phyloP scores from a whole-genome alignment of 2,888 invertebrate genomes.

The Andrena chrysosceles region DNA sequence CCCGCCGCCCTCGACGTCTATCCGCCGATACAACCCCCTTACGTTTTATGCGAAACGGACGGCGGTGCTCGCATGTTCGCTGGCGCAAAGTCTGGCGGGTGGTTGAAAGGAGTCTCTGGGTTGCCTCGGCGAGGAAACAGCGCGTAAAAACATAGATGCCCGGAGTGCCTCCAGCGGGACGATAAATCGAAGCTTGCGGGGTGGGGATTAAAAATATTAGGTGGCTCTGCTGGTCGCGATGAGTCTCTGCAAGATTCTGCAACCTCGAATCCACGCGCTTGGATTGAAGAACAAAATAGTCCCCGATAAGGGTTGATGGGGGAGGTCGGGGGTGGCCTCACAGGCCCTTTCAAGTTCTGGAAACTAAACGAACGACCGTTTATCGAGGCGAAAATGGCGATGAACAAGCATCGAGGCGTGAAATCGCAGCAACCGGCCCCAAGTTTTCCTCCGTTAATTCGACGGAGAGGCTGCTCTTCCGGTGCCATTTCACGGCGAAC shows the following conservation, averaged over 20 bases:
- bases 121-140: neutral
- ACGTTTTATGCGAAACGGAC: conserved; percentile 39
- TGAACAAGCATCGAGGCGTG: conserved; percentile 29
- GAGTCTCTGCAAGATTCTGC: too few relatives aligned
- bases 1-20: conserved; percentile 24
- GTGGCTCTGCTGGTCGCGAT: neutral
- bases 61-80: neutral
- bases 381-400: conserved; percentile 26
- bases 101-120: neutral
- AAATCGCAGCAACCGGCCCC: conserved; percentile 44
- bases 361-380: conserved; percentile 22
- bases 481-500: conserved; percentile 21
- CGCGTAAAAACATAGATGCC: neutral
- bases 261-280: neutral
- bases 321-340: neutral
- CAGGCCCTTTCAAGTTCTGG: conserved; percentile 8
- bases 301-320: neutral
- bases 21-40: conserved; percentile 27
- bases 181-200: neutral
- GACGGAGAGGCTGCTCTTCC: conserved; percentile 7
- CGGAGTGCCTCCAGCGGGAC: neutral
- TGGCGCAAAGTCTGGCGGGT: neutral
- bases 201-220: neutral
- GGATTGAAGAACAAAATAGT: neutral
- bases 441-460: conserved; percentile 47